Base-by-base conservation (phyloP, 2,797 vertebrate genomes). In the Gallinago nigripennis region DNA sequence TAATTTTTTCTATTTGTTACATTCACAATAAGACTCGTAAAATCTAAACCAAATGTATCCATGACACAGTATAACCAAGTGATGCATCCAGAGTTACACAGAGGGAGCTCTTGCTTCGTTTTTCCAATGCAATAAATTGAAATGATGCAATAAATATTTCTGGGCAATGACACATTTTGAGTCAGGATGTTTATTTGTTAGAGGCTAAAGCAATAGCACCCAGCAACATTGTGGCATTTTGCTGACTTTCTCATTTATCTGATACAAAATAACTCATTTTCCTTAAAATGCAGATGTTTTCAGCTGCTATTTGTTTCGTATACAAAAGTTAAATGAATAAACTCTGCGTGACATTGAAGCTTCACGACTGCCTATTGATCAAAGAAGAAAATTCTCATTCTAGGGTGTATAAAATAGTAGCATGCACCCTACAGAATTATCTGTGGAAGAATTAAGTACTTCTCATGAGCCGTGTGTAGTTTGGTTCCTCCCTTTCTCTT, bases 61-160 rank as follows among this genome's bases (percentile, higher is more conserved):
- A 0, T 46, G 68, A 33, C 11, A 33, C 3, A 2, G 18, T 54
- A 54, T 30, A 68, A 37, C 25, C 24, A 66, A 81, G 45, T 63
- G 80, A 53, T 91, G 46, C 72, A 58, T 23, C 37, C 2, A 2
- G 39, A 76, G 68, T 46, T 96, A 54, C 77, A 73, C 16, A 97
- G 95, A 97, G 97, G 97, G 97, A 97, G 97, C 95, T 97, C 92
- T 95, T 97, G 94, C 85, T 95, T 98, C 25, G 19, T 77, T 90
- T 97, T 97, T 95, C 86, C 79, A 85, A 12, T 86, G 65, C 35
- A 79, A 45, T 70, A 86, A 53, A 53, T 30, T 30, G 51, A 30
- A 53, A 53, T 53, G 51, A 50, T 21, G n/a, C 12, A 63, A 4
- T 58, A 66, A 78, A 54, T 94, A 76, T 91, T 92, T 92, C 65